Percentiles rank a stretch among this genome's conserved stretches.
phyloP scores from a whole-genome alignment of 2,113 vertebrate genomes.

The Merops nubicus region DNA sequence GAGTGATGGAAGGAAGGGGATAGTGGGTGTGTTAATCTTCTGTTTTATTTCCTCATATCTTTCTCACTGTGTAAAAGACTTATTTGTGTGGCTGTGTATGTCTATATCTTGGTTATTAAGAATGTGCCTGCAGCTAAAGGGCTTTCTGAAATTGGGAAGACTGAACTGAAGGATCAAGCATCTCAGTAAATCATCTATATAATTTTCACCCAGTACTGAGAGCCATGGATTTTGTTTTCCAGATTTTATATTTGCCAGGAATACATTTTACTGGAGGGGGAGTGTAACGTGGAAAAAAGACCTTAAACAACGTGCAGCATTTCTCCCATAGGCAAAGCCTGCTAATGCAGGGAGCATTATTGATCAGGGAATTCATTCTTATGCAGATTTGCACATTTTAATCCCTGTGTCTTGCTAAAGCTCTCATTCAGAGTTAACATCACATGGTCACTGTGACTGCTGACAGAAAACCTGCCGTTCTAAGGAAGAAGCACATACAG shows the following conservation, averaged over 20 bases:
- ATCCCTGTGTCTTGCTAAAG: background rate
- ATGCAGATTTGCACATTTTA: background rate
- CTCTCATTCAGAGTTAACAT: background rate
- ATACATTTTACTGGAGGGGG: background rate
- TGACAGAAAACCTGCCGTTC: background rate
- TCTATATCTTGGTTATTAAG: background rate
- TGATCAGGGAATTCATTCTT: background rate
- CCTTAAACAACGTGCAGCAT: accelerated
- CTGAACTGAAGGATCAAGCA: background rate
- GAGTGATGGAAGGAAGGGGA: background rate
- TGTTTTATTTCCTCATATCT: background rate
- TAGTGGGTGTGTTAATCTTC: background rate
- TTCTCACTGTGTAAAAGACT: background rate
- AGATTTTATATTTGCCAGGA: background rate
- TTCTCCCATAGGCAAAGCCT: background rate
- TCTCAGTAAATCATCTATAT: background rate
- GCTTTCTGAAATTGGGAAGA: background rate
- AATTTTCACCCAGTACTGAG: background rate
- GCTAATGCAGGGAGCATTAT: background rate
- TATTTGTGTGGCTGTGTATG: background rate
- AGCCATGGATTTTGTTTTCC: background rate
- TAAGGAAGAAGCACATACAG: background rate
- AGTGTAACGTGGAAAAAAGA: accelerated
- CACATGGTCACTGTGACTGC: background rate
- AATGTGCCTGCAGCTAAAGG: background rate